Base-by-base conservation (phyloP, 30 jellyfish, hydroid and myxozoan species). In the Aurelia coerulea region DNA sequence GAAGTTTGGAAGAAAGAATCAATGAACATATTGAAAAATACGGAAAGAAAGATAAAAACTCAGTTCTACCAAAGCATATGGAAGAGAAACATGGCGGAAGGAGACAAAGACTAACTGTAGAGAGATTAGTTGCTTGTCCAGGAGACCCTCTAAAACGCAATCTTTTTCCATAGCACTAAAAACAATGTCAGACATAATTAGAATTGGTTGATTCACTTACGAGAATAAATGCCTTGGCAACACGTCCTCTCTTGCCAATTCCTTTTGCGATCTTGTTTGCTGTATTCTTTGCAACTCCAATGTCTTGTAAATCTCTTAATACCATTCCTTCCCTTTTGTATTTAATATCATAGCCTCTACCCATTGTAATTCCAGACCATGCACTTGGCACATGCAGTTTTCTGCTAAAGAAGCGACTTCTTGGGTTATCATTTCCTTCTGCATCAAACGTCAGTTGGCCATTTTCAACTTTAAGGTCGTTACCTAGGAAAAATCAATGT, bases 281-380 rank as follows among this genome's bases (percentile, higher is more conserved):
- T 5, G 6, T 12, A 65, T 62, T 6, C 53, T 50, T 18, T 9
- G 35, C 68, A 8, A 89, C 34, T 12, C 93, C 93, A 35, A 65
- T 73, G 68, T 18, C 54, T 15, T 15, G 49, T 15, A 89, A 72
- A 89, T 89, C 93, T 33, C 69, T 42, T n/a, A 73, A 12, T 3
- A 82, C 97, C 31, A 51, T 62, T 12, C 59, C 15, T 37, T 74
- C n/a, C 31, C 65, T 29, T 46, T 69, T 89, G 91, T 73, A 64
- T 75, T 89, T 89, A 65, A 89, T 66, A 62, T 89, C 97, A 46
- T 89, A 89, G 32, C 92, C 97, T 64, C 97, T 64, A 6, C 97
- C 97, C 67, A 89, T 68, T 18, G 97, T 89, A 5, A 81, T 67
- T 19, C 97, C 97, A 0, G 97, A 80, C 90, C 90, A 80, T 41